Percentiles rank a stretch among this genome's conserved stretches.
These are phyloP conservation scores for Cyprichromis sp. DNA, from an alignment of 2,113 vertebrate genomes.

Conservation along the genomic window DNA sequence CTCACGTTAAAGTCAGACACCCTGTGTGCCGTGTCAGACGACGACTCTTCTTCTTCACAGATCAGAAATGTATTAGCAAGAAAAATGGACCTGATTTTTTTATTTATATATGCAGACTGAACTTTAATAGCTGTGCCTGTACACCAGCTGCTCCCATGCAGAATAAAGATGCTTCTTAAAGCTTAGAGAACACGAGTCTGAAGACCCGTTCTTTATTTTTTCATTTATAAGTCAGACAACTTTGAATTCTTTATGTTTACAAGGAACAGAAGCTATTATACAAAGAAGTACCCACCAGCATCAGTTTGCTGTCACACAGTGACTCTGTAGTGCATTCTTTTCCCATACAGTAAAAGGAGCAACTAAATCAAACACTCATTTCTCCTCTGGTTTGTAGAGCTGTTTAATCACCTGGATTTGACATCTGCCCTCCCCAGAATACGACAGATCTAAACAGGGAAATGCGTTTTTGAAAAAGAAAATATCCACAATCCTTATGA, in stretches of 20 bases:
- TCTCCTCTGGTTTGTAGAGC: neutral
- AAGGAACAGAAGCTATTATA: neutral
- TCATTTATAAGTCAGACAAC: neutral
- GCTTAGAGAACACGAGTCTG: neutral
- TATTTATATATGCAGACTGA: constrained; percentile 47
- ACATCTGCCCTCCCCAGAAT: neutral
- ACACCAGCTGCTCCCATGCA: neutral
- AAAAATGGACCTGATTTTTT: constrained; percentile 29
- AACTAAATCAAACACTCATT: neutral
- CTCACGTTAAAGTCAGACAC: neutral
- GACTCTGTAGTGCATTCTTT: neutral
- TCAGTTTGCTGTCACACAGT: constrained; percentile 23
- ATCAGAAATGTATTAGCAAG: constrained; percentile 33
- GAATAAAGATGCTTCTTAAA: constrained; percentile 56
- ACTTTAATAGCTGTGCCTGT: constrained; percentile 45
- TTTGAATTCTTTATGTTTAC: neutral
- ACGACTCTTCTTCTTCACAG: neutral
- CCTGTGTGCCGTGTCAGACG: neutral
- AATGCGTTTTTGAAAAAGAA: neutral
- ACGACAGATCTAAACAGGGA: neutral
- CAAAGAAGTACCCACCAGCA: neutral
- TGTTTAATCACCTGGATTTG: neutral
- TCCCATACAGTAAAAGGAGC: neutral
- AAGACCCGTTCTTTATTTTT: neutral
- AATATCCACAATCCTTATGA: neutral